Conservation (phyloP, 64 coral and sea anemone genomes). For the Stichodactyla mertensii region DNA sequence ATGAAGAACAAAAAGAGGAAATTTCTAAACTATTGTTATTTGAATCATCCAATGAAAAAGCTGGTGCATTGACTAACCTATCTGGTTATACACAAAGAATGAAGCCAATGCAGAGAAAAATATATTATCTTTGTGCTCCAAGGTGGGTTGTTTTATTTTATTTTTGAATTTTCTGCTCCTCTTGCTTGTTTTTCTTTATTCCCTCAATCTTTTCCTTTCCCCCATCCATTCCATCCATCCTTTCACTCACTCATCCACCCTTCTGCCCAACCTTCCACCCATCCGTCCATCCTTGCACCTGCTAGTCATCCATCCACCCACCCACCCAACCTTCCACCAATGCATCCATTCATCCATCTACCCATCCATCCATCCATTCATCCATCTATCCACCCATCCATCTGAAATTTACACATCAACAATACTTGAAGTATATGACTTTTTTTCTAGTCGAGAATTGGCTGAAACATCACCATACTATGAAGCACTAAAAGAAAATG, state of each 20-base stretch:
- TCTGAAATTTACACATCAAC: not conserved
- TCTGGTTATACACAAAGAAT: constrained; percentile 74
- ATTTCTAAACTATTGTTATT: constrained; percentile 84
- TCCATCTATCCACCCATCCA: too few species aligned
- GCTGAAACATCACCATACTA: constrained; percentile 94
- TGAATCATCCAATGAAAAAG: constrained; percentile 90
- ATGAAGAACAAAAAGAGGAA: constrained; percentile 71
- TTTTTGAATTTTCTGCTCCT: not conserved
- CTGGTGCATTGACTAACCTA: constrained; percentile 68
- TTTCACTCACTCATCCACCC: too few species aligned
- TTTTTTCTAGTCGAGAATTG: constrained; percentile 71
- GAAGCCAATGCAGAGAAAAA: constrained; percentile 81
- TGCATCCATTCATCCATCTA: too few species aligned
- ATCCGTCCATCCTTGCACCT: too few species aligned
- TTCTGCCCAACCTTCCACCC: too few species aligned
- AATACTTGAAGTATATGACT: not conserved
- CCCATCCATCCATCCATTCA: too few species aligned
- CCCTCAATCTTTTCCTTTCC: too few species aligned
- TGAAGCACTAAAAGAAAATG: constrained; percentile 70
- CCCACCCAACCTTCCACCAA: too few species aligned
- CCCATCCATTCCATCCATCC: too few species aligned
- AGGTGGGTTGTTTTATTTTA: constrained; percentile 32
- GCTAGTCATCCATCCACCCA: too few species aligned
- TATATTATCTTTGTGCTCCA: constrained; percentile 91
- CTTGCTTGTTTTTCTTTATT: not conserved